These are phyloP conservation scores for Cataglyphis cursor DNA, from an alignment of 2,888 invertebrate genomes.

Conservation along the genomic window DNA sequence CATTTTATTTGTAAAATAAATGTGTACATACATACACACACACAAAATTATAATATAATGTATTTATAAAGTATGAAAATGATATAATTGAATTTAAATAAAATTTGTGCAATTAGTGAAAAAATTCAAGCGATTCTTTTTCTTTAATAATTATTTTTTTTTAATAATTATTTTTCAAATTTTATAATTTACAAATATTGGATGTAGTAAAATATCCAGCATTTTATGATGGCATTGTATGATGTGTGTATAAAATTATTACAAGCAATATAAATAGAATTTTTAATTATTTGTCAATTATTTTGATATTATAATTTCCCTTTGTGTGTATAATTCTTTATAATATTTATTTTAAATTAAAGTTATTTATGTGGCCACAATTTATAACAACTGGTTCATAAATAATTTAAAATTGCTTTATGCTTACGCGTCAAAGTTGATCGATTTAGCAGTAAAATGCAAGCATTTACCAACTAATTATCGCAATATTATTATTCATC, in stretches of 20 bases:
- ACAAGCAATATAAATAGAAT: neutral
- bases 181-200: neutral
- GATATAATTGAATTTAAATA: neutral
- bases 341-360: constrained; percentile 21
- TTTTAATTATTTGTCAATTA: constrained; percentile 28
- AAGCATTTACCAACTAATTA: neutral
- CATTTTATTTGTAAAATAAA: neutral
- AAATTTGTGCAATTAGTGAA: neutral
- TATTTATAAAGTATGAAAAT: neutral
- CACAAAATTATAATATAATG: neutral
- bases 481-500: constrained; percentile 1
- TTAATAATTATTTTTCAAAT: constrained; percentile 17
- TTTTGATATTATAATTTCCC: neutral
- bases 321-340: constrained; percentile 5
- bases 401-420: neutral
- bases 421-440: neutral
- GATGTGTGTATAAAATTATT: neutral
- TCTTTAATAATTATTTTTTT: neutral
- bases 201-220: neutral
- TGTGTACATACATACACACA: too few species aligned
- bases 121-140: neutral
- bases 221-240: neutral
- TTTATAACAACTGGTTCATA: neutral
- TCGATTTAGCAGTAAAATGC: constrained; percentile 4
- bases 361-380: neutral